Evolutionary conservation across 2,113 vertebrate species (phyloP).

Genomic region (Sigmodon hispidus): DNA sequence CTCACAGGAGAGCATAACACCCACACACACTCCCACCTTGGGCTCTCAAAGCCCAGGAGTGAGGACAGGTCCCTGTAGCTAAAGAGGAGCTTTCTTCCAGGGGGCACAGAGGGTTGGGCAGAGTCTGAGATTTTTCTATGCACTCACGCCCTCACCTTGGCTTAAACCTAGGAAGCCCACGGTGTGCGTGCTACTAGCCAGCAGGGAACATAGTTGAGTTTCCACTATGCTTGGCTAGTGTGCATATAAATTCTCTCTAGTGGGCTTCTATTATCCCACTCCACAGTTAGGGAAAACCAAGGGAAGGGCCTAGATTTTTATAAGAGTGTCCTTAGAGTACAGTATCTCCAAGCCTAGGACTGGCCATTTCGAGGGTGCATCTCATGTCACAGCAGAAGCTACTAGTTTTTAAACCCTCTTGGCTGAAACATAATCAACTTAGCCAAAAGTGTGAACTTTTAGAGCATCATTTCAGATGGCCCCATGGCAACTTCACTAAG

Average conservation of each 20-base stretch:
- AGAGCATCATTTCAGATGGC: neutral
- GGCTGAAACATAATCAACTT: neutral
- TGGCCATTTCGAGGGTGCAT: slow-evolving; percentile 2
- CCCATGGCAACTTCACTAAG: neutral
- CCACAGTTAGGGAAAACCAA: slow-evolving; percentile 42
- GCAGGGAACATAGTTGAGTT: neutral
- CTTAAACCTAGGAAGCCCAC: neutral
- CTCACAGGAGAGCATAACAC: neutral
- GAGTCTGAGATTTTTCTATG: neutral
- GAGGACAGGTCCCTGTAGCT: neutral
- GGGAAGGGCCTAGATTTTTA: slow-evolving; percentile 42
- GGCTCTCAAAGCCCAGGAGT: neutral
- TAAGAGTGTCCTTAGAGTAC: neutral
- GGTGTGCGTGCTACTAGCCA: neutral
- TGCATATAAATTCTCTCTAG: neutral
- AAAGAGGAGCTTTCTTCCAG: neutral
- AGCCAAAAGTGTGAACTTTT: neutral
- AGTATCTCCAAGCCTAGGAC: neutral
- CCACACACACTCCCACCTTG: neutral
- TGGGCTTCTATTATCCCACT: neutral
- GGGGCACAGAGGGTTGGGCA: neutral
- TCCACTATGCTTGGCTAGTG: neutral
- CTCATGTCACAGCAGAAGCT: neutral
- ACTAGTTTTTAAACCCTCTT: neutral
- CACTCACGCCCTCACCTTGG: neutral